These are phyloP conservation scores for Ectropis grisescens DNA, from an alignment of 1,140 invertebrate genomes.

Conservation along the genomic window DNA sequence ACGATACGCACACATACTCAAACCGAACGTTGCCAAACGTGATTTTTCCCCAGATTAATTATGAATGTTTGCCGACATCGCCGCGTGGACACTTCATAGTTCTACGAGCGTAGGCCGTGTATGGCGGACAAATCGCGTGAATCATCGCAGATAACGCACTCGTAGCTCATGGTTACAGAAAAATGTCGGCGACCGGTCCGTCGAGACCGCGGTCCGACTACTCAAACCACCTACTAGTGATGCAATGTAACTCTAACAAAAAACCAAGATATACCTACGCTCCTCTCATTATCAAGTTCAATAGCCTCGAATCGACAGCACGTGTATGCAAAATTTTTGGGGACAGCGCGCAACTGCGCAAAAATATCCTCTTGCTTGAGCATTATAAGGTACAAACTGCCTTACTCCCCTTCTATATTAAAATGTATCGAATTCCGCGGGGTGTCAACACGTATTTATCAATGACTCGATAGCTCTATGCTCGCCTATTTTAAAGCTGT, in stretches of 20 bases:
- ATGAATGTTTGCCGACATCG: constrained; percentile 8
- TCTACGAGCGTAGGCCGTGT: no score
- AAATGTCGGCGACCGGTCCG: constrained; percentile 14
- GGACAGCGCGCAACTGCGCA: constrained; percentile 30
- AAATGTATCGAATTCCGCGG: constrained; percentile 48
- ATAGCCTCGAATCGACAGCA: constrained; percentile 60
- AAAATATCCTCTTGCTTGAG: constrained; percentile 43
- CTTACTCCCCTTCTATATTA: constrained; percentile 21
- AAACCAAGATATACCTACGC: constrained; percentile 45
- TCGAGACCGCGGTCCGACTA: constrained; percentile 18
- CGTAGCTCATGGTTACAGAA: constrained; percentile 1
- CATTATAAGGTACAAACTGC: constrained; percentile 53
- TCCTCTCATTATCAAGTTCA: constrained; percentile 67
- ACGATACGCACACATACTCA: constrained; percentile 47
- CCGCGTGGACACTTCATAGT: no score
- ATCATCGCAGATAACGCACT: constrained; percentile 18
- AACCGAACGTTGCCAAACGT: constrained; percentile 37
- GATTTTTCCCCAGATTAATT: constrained; percentile 40
- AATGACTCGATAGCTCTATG: constrained; percentile 38
- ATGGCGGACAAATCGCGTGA: constrained; percentile 7
- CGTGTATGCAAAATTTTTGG: constrained; percentile 64
- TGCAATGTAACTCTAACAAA: constrained; percentile 50
- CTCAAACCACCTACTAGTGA: no score
- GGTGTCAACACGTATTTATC: constrained; percentile 57
- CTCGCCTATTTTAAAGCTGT: constrained; percentile 23